Evolutionary conservation across 2,113 vertebrate species (phyloP).

Genomic region (Bufo gargarizans): DNA sequence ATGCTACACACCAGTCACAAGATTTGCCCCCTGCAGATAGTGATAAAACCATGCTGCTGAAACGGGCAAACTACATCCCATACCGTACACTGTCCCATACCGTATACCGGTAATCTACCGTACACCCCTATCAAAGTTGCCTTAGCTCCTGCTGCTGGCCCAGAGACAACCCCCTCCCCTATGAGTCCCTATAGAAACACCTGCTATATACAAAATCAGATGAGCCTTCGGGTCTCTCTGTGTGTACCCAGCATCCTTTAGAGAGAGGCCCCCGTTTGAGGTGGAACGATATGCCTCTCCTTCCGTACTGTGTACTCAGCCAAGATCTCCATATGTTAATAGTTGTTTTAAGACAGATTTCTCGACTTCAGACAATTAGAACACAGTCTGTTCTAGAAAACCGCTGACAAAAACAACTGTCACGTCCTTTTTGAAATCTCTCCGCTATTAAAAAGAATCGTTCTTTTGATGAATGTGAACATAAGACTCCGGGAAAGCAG

Average conservation of each 20-base stretch:
- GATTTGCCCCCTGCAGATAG: too few relatives aligned
- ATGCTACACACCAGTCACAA: too few relatives aligned
- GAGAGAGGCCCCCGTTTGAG: neutral
- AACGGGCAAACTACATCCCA: too few relatives aligned
- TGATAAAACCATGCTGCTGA: too few relatives aligned
- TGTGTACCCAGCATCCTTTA: neutral
- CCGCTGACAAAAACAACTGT: slow-evolving; percentile 57
- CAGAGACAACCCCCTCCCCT: too few relatives aligned
- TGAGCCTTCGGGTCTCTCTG: neutral
- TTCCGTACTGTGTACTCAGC: slow-evolving; percentile 42
- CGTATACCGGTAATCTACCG: too few relatives aligned
- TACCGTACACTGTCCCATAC: too few relatives aligned
- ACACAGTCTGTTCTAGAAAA: slow-evolving; percentile 54
- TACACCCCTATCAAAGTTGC: too few relatives aligned
- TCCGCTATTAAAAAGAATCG: slow-evolving; percentile 36
- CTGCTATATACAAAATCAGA: too few relatives aligned
- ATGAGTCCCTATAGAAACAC: too few relatives aligned
- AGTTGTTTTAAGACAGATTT: slow-evolving; percentile 58
- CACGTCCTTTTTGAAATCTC: slow-evolving; percentile 37
- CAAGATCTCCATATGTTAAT: slow-evolving; percentile 56
- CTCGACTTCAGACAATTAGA: slow-evolving; percentile 57
- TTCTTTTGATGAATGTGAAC: slow-evolving; percentile 53
- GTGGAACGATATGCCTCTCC: slow-evolving; percentile 18
- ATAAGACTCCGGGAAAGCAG: slow-evolving; percentile 3
- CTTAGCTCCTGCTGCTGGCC: too few relatives aligned